A percentile compares a stretch with the other conserved stretches of the same genome.
phyloP scores from a whole-genome alignment of 2,888 invertebrate genomes.

The Dysmachus trigonus region DNA sequence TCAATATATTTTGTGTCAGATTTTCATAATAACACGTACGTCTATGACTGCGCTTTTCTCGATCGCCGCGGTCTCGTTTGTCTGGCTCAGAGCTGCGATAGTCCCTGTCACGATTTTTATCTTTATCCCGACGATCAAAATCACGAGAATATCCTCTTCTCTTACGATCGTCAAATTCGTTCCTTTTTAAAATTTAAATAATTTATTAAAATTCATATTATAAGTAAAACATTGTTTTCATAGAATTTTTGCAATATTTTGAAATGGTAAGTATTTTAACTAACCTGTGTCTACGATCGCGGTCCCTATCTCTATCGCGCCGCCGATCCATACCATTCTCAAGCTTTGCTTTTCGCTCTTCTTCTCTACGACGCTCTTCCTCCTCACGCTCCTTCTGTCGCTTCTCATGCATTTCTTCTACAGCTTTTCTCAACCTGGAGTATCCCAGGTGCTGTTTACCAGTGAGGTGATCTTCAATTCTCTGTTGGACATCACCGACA shows the following conservation, averaged over 20 bases:
- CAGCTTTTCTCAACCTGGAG: slow-evolving; percentile 74
- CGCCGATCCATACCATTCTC: slow-evolving; percentile 59
- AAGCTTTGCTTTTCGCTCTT: slow-evolving; percentile 55
- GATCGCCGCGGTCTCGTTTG: slow-evolving; percentile 36
- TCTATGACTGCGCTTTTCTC: slow-evolving; percentile 2
- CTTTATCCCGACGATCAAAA: slow-evolving; percentile 43
- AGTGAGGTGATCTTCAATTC: slow-evolving; percentile 97
- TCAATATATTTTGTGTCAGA: neutral
- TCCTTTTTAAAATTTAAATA: slow-evolving; percentile 44
- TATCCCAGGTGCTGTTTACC: slow-evolving; percentile 98
- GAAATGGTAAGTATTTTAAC: neutral
- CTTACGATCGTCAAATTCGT: slow-evolving; percentile 57
- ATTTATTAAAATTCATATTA: neutral
- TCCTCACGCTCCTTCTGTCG: slow-evolving; percentile 72
- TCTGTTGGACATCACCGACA: slow-evolving; percentile 96
- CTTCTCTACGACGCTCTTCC: slow-evolving; percentile 63
- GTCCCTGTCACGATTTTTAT: slow-evolving; percentile 35
- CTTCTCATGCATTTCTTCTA: slow-evolving; percentile 72
- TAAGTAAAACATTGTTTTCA: neutral
- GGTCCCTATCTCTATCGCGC: slow-evolving; percentile 45
- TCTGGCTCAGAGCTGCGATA: slow-evolving; percentile 30
- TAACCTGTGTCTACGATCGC: slow-evolving; percentile 45
- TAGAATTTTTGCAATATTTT: too few relatives aligned
- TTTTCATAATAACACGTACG: neutral
- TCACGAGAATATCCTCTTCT: slow-evolving; percentile 55